Percentiles rank a stretch among this genome's conserved stretches.
phyloP scores from a whole-genome alignment of 92 coral and sea anemone species.

The Palythoa grandis region DNA sequence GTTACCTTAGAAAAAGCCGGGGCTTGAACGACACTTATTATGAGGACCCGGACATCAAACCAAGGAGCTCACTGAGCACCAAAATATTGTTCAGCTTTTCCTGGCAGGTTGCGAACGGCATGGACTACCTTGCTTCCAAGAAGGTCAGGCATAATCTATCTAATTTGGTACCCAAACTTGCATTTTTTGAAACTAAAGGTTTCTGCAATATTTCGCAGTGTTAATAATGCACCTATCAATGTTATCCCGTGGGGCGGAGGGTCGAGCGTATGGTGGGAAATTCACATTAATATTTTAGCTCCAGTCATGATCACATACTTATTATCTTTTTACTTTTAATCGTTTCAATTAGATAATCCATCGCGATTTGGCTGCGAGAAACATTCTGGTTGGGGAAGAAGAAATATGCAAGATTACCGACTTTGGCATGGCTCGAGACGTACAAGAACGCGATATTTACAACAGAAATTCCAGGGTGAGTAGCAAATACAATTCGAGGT shows the following conservation, averaged over 20 bases:
- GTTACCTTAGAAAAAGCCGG: slow-evolving; percentile 47
- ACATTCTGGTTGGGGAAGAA: slow-evolving; percentile 38
- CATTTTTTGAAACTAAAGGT: neutral
- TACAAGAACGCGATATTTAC: slow-evolving; percentile 28
- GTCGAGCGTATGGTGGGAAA: too few species aligned
- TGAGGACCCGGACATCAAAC: slow-evolving; percentile 41
- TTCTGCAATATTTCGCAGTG: neutral
- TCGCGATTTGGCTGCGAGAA: slow-evolving; percentile 42
- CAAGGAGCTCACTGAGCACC: slow-evolving; percentile 29
- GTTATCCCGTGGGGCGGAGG: too few species aligned
- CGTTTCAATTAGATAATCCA: slow-evolving; percentile 21
- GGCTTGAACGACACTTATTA: slow-evolving; percentile 37
- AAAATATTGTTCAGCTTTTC: slow-evolving; percentile 28
- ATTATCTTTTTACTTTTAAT: neutral
- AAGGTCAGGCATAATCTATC: neutral
- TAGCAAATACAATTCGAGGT: neutral
- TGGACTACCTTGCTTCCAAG: slow-evolving; percentile 36
- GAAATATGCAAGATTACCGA: slow-evolving; percentile 43
- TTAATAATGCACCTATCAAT: too few species aligned
- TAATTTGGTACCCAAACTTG: neutral
- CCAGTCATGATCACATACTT: neutral
- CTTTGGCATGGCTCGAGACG: slow-evolving; percentile 40
- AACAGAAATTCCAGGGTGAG: slow-evolving; percentile 41
- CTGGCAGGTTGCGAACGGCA: slow-evolving; percentile 35
- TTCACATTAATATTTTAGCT: too few species aligned